These are phyloP conservation scores for fruit fly (Drosophila melanogaster) DNA, from an alignment of 1,140 invertebrate genomes.

Conservation along the genomic window DNA sequence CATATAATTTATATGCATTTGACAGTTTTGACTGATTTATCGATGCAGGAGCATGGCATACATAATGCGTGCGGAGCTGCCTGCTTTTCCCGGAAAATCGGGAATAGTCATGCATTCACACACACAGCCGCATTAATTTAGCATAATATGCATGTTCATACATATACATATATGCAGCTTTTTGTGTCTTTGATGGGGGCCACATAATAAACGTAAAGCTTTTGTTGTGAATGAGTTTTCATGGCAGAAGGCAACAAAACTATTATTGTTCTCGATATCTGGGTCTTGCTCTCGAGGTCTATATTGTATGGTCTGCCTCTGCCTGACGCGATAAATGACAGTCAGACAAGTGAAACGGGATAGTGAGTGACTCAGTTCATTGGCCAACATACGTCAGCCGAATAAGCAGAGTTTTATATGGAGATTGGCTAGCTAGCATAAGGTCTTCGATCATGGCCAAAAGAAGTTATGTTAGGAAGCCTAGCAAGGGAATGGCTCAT, in stretches of 20 bases:
- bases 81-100: slow-evolving; percentile 73
- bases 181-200: slow-evolving; percentile 2
- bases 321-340: slow-evolving; percentile 47
- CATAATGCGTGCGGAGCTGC: slow-evolving; percentile 70
- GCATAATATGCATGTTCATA: slow-evolving; percentile 56
- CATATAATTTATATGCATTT: slow-evolving; percentile 83
- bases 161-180: slow-evolving; percentile 17
- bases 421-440: slow-evolving; percentile 3
- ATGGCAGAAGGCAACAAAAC: background rate
- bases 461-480: background rate
- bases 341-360: slow-evolving; percentile 36
- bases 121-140: slow-evolving; percentile 58
- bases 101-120: slow-evolving; percentile 69
- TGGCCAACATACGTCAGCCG: background rate
- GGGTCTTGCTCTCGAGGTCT: slow-evolving; percentile 1
- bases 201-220: background rate
- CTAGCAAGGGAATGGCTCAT: background rate
- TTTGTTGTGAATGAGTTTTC: slow-evolving; percentile 4
- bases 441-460: slow-evolving; percentile 28
- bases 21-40: slow-evolving; percentile 83
- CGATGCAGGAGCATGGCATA: slow-evolving; percentile 80
- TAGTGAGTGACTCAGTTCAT: slow-evolving; percentile 22
- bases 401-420: background rate
- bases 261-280: slow-evolving; percentile 3
- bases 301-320: slow-evolving; percentile 9